Conservation (phyloP, 2,888 invertebrate species). For the Perizoma flavofasciatum region DNA sequence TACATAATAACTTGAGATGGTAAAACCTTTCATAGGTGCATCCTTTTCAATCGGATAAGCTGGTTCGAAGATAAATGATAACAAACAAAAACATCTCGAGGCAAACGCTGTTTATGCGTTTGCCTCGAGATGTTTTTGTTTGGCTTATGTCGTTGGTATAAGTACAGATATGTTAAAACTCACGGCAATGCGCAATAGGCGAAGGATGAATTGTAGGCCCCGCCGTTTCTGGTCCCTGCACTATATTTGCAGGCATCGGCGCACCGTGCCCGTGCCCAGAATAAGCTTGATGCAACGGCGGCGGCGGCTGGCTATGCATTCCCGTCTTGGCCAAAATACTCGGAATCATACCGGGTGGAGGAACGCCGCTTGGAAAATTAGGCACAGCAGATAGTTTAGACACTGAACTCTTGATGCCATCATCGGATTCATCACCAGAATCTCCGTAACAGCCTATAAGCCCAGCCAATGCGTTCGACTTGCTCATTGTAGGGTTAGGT, state of each 20-base stretch:
- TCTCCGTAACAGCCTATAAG: conserved; percentile 72
- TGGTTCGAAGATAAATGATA: too few relatives aligned
- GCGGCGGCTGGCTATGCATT: conserved; percentile 22
- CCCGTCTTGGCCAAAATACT: conserved; percentile 22
- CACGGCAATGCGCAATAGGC: conserved; percentile 74
- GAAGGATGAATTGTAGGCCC: conserved; percentile 61
- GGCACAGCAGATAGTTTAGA: conserved; percentile 12
- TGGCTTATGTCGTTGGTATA: too few relatives aligned
- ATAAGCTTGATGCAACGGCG: conserved; percentile 13
- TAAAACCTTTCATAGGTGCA: too few relatives aligned
- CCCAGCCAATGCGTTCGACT: conserved; percentile 65
- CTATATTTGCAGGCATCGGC: conserved; percentile 2
- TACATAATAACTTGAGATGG: too few relatives aligned
- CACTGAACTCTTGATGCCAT: conserved; percentile 34
- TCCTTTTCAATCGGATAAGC: too few relatives aligned
- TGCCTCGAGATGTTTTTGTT: too few relatives aligned
- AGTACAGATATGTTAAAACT: conserved; percentile 43
- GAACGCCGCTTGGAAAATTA: conserved; percentile 13
- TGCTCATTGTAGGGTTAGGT: conserved; percentile 61
- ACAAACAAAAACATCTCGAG: too few relatives aligned
- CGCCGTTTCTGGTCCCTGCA: conserved; percentile 2
- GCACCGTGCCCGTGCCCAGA: not conserved
- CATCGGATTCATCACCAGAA: conserved; percentile 72
- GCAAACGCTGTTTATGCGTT: too few relatives aligned
- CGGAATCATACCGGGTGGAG: conserved; percentile 26